A percentile compares a stretch with the other conserved stretches of the same genome.
These are phyloP conservation scores for Trachops cirrhosus DNA, from an alignment of 2,797 vertebrate species.

Conservation along the genomic window DNA sequence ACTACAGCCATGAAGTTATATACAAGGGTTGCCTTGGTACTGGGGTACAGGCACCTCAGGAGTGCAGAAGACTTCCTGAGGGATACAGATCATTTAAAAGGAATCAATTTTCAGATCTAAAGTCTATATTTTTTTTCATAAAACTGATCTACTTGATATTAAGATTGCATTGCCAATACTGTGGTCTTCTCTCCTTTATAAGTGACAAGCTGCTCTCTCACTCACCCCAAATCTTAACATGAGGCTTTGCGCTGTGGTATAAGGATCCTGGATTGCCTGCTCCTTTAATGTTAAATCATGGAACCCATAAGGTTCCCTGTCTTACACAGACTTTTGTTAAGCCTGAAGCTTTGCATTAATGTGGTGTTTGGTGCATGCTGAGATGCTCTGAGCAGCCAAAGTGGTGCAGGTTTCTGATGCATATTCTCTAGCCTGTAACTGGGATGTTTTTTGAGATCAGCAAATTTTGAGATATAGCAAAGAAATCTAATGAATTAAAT, in stretches of 20 bases:
- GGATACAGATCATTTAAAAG: background rate
- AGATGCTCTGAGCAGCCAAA: background rate
- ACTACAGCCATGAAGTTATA: background rate
- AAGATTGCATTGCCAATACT: background rate
- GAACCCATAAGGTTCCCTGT: rapidly evolving
- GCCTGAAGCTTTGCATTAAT: background rate
- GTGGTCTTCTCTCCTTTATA: background rate
- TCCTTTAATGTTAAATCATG: background rate
- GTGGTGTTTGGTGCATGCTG: background rate
- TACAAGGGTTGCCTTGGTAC: background rate
- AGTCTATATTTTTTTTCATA: background rate
- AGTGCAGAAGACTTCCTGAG: background rate
- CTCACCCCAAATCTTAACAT: background rate
- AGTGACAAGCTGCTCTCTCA: background rate
- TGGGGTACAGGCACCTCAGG: no score
- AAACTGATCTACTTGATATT: background rate
- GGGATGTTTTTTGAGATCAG: background rate
- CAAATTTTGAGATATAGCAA: background rate
- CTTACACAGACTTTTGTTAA: background rate
- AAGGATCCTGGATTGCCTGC: background rate
- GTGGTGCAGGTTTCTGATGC: background rate
- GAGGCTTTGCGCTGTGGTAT: background rate
- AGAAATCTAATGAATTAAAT: background rate
- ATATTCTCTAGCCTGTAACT: background rate
- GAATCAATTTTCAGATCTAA: background rate